These are phyloP conservation scores for Pardalotus punctatus DNA, from an alignment of 2,113 vertebrate species.

Conservation along the genomic window DNA sequence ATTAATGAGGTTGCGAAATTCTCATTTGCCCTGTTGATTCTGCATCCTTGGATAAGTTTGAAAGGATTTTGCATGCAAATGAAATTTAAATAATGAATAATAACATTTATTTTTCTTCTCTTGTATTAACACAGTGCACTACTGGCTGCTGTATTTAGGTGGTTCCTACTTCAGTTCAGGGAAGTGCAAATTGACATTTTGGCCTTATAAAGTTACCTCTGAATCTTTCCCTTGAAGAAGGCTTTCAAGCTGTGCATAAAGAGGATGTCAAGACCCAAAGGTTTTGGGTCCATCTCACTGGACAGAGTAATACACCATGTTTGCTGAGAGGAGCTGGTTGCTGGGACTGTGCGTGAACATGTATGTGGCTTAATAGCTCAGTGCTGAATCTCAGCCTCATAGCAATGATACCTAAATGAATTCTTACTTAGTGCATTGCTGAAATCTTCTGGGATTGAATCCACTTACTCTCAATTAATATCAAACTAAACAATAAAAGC, in stretches of 20 bases:
- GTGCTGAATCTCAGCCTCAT: neutral
- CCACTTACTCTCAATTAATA: slow-evolving; percentile 8
- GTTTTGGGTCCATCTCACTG: neutral
- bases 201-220: neutral
- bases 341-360: fast-evolving
- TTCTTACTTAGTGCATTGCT: neutral
- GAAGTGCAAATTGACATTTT: neutral
- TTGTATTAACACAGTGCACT: neutral
- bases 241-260: neutral
- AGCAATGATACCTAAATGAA: neutral
- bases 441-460: neutral
- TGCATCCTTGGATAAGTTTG: neutral
- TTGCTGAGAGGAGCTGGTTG: neutral
- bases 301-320: neutral
- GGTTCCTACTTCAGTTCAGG: neutral
- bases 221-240: neutral
- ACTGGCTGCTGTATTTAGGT: neutral
- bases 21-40: neutral
- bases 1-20: neutral
- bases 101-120: neutral
- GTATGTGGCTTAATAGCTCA: neutral
- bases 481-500: neutral
- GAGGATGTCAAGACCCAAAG: neutral
- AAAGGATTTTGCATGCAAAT: neutral
- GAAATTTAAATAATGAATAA: neutral